Evolutionary conservation across 2,888 invertebrate species (phyloP).

Genomic region (Platerodrilus igneus): DNA sequence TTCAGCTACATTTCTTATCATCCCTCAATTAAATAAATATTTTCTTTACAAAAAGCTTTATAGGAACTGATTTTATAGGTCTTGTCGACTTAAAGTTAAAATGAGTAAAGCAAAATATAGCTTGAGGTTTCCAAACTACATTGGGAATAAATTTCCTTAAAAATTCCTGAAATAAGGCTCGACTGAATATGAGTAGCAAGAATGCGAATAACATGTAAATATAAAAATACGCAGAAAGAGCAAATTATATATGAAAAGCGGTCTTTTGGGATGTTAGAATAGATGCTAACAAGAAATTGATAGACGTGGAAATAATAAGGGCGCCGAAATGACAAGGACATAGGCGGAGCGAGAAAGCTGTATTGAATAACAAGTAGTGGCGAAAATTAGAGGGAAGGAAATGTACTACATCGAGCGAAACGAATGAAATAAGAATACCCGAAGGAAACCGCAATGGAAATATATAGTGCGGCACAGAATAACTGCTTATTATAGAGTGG

Average conservation of each 20-base stretch:
- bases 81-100: conserved; percentile 24
- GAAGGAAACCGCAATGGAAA: conserved; percentile 25
- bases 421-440: conserved; percentile 31
- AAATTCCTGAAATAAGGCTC: conserved; percentile 27
- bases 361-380: conserved; percentile 42
- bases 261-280: conserved; percentile 29
- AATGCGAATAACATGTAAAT: conserved; percentile 40
- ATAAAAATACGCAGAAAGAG: conserved; percentile 37
- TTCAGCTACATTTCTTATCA: too few relatives aligned
- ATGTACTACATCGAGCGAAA: conserved; percentile 31
- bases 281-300: conserved; percentile 43
- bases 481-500: conserved; percentile 28
- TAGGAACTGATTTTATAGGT: conserved; percentile 25
- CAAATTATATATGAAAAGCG: conserved; percentile 39
- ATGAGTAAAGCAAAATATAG: conserved; percentile 21
- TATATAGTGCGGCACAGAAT: conserved; percentile 26
- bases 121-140: conserved; percentile 22
- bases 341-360: conserved; percentile 29
- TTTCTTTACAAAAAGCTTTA: too few relatives aligned
- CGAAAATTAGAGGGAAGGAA: conserved; percentile 34
- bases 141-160: conserved; percentile 34
- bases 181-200: conserved; percentile 31
- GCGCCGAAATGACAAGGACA: conserved; percentile 27
- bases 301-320: conserved; percentile 43
- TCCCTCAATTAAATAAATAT: too few relatives aligned